Conservation (phyloP, 2,888 invertebrate genomes). For the Tenodera sinensis region DNA sequence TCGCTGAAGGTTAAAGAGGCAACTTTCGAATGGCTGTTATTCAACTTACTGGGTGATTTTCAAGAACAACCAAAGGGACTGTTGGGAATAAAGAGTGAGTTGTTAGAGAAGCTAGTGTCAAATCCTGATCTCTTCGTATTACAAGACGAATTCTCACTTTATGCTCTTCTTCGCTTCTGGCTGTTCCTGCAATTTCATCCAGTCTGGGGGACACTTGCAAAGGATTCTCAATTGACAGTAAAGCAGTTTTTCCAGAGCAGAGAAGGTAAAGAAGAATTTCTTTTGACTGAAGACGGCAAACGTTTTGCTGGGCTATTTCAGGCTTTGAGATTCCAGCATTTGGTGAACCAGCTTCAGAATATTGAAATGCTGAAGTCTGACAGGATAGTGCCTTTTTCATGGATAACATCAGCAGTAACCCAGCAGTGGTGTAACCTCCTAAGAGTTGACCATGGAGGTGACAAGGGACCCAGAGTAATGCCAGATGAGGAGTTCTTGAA, state of each 20-base stretch:
- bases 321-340: slow-evolving; percentile 61
- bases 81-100: slow-evolving; percentile 49
- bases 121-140: too few relatives aligned
- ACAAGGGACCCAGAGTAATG: slow-evolving; percentile 54
- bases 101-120: too few relatives aligned
- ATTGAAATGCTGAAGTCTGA: slow-evolving; percentile 63
- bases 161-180: too few relatives aligned
- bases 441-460: slow-evolving; percentile 64
- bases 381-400: slow-evolving; percentile 63
- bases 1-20: slow-evolving; percentile 58
- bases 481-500: too few relatives aligned
- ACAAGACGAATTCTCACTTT: too few relatives aligned
- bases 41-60: slow-evolving; percentile 62
- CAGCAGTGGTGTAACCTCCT: slow-evolving; percentile 68
- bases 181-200: too few relatives aligned
- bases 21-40: slow-evolving; percentile 65
- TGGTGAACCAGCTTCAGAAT: slow-evolving; percentile 67
- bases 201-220: too few relatives aligned
- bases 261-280: slow-evolving; percentile 48
- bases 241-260: too few relatives aligned
- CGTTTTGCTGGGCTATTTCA: slow-evolving; percentile 60
- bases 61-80: slow-evolving; percentile 54
- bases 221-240: too few relatives aligned
- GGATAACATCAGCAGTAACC: slow-evolving; percentile 61
- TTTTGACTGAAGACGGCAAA: slow-evolving; percentile 57